A percentile compares a stretch with the other conserved stretches of the same genome.
Conservation (phyloP, 2,797 vertebrate genomes). For the Botia kubotai region DNA sequence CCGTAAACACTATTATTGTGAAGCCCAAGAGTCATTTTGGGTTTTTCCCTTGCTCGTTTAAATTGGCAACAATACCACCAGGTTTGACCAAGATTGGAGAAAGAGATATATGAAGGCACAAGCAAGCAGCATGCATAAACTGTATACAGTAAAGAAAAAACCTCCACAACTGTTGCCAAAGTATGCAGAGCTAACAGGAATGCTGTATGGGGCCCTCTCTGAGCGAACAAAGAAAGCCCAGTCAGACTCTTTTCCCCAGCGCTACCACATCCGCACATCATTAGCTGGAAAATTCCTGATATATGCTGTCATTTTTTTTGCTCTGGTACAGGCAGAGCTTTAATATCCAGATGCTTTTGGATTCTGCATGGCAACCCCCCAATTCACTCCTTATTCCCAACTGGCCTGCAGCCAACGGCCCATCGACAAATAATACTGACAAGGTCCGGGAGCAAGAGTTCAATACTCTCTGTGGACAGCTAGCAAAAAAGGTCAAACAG, state of each 20-base stretch:
- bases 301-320: constrained; percentile 96
- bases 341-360: constrained; percentile 91
- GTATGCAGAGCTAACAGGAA: constrained; percentile 98
- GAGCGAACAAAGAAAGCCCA: constrained; percentile 98
- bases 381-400: constrained; percentile 77
- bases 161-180: constrained; percentile 92
- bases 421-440: constrained; percentile 85
- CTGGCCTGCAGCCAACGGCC: constrained; percentile 81
- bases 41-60: constrained; percentile 66
- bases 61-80: constrained; percentile 62
- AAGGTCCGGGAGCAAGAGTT: constrained; percentile 62
- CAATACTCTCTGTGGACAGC: constrained; percentile 80
- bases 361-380: constrained; percentile 33
- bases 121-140: constrained; percentile 83
- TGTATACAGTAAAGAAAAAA: constrained; percentile 83
- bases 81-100: constrained; percentile 63
- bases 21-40: constrained; percentile 47
- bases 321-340: constrained; percentile 86
- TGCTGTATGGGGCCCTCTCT: constrained; percentile 94
- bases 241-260: constrained; percentile 95
- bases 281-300: constrained; percentile 99
- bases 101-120: constrained; percentile 73
- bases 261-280: constrained; percentile 99
- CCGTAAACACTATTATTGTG: constrained; percentile 77
- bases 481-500: constrained; percentile 80